phyloP scores from a whole-genome alignment of 2,113 vertebrate genomes.

The Mastomys coucha region DNA sequence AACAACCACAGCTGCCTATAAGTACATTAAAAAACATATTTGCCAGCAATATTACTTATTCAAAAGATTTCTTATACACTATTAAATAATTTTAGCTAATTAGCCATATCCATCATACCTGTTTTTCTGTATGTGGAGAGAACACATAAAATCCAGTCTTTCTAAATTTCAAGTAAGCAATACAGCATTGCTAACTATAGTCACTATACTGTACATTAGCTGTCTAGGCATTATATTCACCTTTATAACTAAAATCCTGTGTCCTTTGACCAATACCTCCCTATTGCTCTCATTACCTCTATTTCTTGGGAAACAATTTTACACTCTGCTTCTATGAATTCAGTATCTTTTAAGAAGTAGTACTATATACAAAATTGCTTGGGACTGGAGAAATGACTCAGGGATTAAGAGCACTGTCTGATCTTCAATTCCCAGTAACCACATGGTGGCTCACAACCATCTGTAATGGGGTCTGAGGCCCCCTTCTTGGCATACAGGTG shows the following conservation, averaged over 20 bases:
- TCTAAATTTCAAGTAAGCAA: neutral
- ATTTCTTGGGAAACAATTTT: neutral
- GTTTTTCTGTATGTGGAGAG: neutral
- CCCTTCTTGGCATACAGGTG: too few species aligned
- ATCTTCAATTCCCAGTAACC: too few species aligned
- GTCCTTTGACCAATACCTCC: neutral
- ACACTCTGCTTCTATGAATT: neutral
- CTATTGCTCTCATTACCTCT: neutral
- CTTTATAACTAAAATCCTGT: neutral
- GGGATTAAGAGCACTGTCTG: too few species aligned
- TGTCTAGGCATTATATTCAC: neutral
- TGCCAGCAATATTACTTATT: neutral
- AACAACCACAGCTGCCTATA: slow-evolving; percentile 36
- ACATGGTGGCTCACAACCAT: too few species aligned
- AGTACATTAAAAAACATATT: slow-evolving; percentile 57
- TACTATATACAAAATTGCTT: neutral
- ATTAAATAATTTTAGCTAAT: neutral
- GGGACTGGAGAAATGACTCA: too few species aligned
- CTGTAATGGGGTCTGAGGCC: too few species aligned
- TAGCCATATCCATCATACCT: neutral
- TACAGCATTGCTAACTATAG: neutral
- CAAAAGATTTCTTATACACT: neutral
- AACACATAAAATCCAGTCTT: neutral
- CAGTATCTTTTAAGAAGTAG: slow-evolving; percentile 39
- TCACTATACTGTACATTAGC: neutral